Evolutionary conservation across 2,888 invertebrate species (phyloP), one percentile per base, ranked within the genome.

Genomic region (Marronus borbonicus): DNA sequence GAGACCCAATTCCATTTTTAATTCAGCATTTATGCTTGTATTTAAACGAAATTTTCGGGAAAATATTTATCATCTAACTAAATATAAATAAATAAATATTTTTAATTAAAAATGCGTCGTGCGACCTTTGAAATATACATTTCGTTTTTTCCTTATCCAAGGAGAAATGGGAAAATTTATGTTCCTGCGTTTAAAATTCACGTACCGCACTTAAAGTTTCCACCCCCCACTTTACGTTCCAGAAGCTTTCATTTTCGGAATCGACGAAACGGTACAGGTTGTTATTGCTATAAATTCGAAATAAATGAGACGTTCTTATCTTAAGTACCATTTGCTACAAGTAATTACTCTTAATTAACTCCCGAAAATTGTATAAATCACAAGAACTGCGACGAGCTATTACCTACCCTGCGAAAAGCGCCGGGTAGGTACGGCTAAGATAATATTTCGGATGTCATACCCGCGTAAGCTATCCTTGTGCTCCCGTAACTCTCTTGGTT

Each of bases 341-440:
- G 81, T 81, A 82, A 82, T 83, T 83, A 83, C 81, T 84, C 81
- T 84, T 83, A 84, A 84, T 84, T 84, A 84, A 79, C 81, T 80
- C 78, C 58, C 77, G 78, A 83, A 83, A 84, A 84, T 84, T 83
- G 80, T 82, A 84, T 84, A 84, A 84, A 84, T 84, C 82, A 80
- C 69, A 55, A 52, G 60, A 69, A 76, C 44, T 76, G 76, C 69
- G 68, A 69, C 58, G 55, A 55, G 72, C 72, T 72, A 72, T 72
- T 72, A 72, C 55, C 28, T 17, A 14, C 66, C 39, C 14, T 4
- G 64, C 31, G 36, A 64, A 24, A 44, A 66, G 44, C 44, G 17
- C 17, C 52, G 14, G 39, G 28, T 20, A 55, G 55, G 44, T 64
- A 64, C 64, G 58, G 58, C 31, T 75, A 75, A 64, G 50, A 75